These are phyloP conservation scores for Porites cylindrica DNA, from an alignment of 92 coral and sea anemone species.

Conservation along the genomic window DNA sequence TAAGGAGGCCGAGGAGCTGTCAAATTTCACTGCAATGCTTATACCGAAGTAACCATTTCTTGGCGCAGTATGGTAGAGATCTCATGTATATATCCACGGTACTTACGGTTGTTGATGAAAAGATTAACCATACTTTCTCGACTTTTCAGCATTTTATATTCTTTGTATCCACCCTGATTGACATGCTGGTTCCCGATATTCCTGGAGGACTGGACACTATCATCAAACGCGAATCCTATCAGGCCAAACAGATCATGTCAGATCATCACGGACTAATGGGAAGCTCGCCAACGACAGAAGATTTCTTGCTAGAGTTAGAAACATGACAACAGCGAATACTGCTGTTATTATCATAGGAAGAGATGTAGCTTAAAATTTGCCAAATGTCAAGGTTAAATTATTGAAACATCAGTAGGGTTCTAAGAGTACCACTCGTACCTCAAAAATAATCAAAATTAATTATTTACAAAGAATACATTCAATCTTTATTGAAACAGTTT, in stretches of 20 bases:
- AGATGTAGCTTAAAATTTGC: neutral
- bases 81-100: too few species aligned
- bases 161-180: conserved; percentile 87
- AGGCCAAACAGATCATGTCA: conserved; percentile 93
- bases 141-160: conserved; percentile 90
- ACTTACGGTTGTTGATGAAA: too few species aligned
- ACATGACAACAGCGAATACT: conserved; percentile 3
- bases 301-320: conserved; percentile 38
- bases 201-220: conserved; percentile 88
- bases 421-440: neutral
- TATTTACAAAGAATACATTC: neutral
- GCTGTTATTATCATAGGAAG: neutral
- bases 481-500: neutral
- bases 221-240: conserved; percentile 92
- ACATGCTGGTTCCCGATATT: conserved; percentile 93
- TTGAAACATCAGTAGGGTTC: neutral
- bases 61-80: too few species aligned
- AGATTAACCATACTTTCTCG: neutral
- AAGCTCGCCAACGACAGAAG: neutral
- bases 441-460: neutral
- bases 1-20: too few species aligned
- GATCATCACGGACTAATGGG: conserved; percentile 93
- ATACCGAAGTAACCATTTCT: too few species aligned
- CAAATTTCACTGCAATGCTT: too few species aligned
- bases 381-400: neutral